phyloP scores from a whole-genome alignment of 2,113 vertebrate species.

The Pavo muticus region DNA sequence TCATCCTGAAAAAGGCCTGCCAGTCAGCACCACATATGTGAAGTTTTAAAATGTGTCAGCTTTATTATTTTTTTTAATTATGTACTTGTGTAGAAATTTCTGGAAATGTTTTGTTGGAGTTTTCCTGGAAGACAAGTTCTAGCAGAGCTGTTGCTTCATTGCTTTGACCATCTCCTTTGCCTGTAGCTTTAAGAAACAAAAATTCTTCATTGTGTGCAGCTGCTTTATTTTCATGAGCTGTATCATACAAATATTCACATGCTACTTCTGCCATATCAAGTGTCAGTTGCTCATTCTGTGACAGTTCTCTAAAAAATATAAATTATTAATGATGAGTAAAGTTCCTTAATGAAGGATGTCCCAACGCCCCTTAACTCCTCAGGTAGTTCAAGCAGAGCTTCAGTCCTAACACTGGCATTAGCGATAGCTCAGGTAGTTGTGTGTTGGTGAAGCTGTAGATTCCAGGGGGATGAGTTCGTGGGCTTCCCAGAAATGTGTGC shows the following conservation, averaged over 20 bases:
- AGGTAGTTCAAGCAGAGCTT: neutral
- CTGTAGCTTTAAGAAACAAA: neutral
- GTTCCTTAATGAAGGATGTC: neutral
- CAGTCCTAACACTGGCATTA: fast-evolving
- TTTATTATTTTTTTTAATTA: neutral
- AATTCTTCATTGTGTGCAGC: neutral
- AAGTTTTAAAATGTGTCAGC: neutral
- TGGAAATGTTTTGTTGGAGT: neutral
- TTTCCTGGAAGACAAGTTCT: neutral
- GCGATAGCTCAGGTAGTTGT: neutral
- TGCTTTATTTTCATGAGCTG: neutral
- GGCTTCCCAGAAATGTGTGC: fast-evolving
- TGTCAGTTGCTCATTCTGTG: neutral
- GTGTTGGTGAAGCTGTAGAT: neutral
- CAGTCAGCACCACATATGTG: fast-evolving
- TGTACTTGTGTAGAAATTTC: neutral
- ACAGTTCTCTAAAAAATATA: neutral
- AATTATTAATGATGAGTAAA: neutral
- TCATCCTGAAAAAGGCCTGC: neutral
- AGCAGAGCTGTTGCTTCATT: neutral
- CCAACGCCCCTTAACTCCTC: fast-evolving
- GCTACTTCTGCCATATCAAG: neutral
- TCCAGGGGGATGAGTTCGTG: neutral
- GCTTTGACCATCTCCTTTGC: neutral
- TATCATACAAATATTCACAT: neutral